Base-by-base conservation (phyloP, 2,888 invertebrate species). In the Cephonodes hylas region DNA sequence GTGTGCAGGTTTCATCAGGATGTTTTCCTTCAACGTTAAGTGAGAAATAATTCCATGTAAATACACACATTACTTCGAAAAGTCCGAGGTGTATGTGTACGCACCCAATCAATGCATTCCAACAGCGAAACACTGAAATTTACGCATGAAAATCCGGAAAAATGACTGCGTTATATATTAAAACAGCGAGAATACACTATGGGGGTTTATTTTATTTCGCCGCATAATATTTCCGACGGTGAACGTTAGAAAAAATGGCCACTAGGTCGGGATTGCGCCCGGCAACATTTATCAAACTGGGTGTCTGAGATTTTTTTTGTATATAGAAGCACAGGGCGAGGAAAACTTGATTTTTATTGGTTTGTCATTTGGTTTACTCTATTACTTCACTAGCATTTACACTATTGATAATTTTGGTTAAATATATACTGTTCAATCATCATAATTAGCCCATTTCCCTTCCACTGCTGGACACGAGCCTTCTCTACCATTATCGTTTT, bases 211-310 rank as follows among this genome's bases (percentile, higher is more conserved):
- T 48, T 53, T 48, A 53, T 75, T 67, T 68, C 65, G 61, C 64
- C 57, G 58, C 61, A 64, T 68, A 68, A 71, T 69, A 68, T 66
- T 69, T 69, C 67, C 68, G 65, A 63, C 63, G 63, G 59, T 42
- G 63, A 64, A 63, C 63, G 63, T 60, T 42, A 63, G 60, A 61
- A 68, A 71, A 75, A 76, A 73, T 70, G 61, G 64, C 66, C 58
- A 60, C 34, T 62, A 48, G 58, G 66, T 62, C 62, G 66, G 66
- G n/a, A 72, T 71, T 68, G 65, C 61, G 66, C 62, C 64, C 60
- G 70, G 59, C 66, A 58, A 69, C 66, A 76, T 75, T 73, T 73
- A 75, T 71, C 68, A 76, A 64, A 42, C 44, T 61, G 66, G 62
- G 60, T 60, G 13, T 42, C 45, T 42, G 46, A 38, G 45, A 31